Evolutionary conservation across 2,797 vertebrate genomes (phyloP), one percentile per base, ranked within the genome.

Genomic region (Ispidina lecontei): DNA sequence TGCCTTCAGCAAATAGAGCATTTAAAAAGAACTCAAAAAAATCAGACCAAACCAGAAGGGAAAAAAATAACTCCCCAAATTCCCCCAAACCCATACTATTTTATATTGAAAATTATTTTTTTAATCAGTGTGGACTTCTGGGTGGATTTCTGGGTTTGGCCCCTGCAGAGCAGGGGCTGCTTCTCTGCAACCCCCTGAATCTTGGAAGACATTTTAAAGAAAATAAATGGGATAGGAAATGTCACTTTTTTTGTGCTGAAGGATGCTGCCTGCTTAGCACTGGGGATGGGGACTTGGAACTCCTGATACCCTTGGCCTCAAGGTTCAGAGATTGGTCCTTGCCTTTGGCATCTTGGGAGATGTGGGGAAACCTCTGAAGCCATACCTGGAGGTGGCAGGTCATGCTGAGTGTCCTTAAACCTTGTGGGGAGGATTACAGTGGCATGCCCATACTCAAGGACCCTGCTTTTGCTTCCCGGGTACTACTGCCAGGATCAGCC

Each of bases 221-320:
- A 29, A 4, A 75, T 64, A 55, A 87, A 58, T 1, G 2, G 33
- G 64, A 49, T 2, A 59, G 31, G 52, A 73, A 85, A 22, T n/a
- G 1, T 10, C 43, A 10, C 12, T 43, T 72, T 39, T 39, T 31
- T 55, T 60, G 44, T 63, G 47, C 18, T 49, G 47, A 11, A 64
- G 73, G 65, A 43, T 25, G n/a, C 14, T 58, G 58, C 26, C 35
- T 54, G 31, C 79, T 64, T 52, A 12, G 26, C 7, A 39, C 19
- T 5, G 2, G n/a, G 26, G 23, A 25, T 14, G 35, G 26, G 20
- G 33, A 52, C 4, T 0, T 4, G 4, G 39, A 14, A 35, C 25
- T 26, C 31, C 44, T 12, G 31, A n/a, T 6, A 28, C 9, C 47
- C 31, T 79, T 28, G n/a, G 26, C 22, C 0, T 1, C 46, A 21